phyloP scores from a whole-genome alignment of 1,140 invertebrate species.

The Trichoplusia ni region DNA sequence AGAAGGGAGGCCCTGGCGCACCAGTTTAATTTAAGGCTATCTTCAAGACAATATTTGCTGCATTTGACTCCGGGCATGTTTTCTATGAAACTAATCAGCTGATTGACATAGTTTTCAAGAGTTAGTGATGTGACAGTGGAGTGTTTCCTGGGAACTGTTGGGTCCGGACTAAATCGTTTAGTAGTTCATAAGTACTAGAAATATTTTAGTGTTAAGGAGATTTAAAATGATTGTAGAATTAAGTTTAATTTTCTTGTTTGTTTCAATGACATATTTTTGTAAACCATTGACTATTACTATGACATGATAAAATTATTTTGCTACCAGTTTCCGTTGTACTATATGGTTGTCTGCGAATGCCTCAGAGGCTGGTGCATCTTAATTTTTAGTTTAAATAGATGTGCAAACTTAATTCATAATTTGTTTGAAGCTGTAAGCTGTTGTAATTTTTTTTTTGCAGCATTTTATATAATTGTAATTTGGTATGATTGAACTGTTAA shows the following conservation, averaged over 20 bases:
- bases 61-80: slow-evolving; percentile 64
- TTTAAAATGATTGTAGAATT: slow-evolving; percentile 73
- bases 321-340: slow-evolving; percentile 36
- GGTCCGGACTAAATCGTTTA: slow-evolving; percentile 66
- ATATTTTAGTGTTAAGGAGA: slow-evolving; percentile 62
- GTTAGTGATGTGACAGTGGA: slow-evolving; percentile 74
- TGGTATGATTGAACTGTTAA: slow-evolving; percentile 78
- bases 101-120: slow-evolving; percentile 68
- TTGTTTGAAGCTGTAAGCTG: slow-evolving; percentile 66
- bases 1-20: slow-evolving; percentile 90
- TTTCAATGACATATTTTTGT: slow-evolving; percentile 61
- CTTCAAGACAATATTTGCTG: slow-evolving; percentile 45
- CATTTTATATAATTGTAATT: slow-evolving; percentile 75
- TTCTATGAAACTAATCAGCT: slow-evolving; percentile 62
- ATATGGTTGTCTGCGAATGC: background rate
- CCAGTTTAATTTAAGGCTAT: slow-evolving; percentile 68
- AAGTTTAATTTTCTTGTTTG: slow-evolving; percentile 69
- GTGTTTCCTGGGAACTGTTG: slow-evolving; percentile 68
- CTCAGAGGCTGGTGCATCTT: slow-evolving; percentile 43
- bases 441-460: slow-evolving; percentile 65
- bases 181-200: slow-evolving; percentile 69
- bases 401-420: slow-evolving; percentile 42
- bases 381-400: slow-evolving; percentile 51
- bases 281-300: slow-evolving; percentile 48
- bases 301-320: slow-evolving; percentile 54